Evolutionary conservation across 2,797 vertebrate genomes (phyloP), one percentile per base, ranked within the genome.

Genomic region (Pangasius djambal): DNA sequence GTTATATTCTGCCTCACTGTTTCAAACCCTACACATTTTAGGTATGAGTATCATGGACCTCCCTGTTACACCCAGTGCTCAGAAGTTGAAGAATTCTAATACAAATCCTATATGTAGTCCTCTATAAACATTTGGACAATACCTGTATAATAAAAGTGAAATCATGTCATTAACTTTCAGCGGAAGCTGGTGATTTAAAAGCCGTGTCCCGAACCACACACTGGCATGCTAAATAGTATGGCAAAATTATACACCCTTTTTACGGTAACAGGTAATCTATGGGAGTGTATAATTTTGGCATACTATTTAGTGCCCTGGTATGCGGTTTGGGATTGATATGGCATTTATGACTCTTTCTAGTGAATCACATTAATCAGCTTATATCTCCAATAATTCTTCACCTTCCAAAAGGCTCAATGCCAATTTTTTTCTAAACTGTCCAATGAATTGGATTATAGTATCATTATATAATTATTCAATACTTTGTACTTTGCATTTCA

Each of bases 1-100:
- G 20, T 22, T 85, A 22, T 37, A 40, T 40, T 83, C 25, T 74
- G 52, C 40, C 18, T 72, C 75, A 70, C 88, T 86, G 52, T 70
- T 86, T 31, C 50, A 86, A 59, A 15, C 8, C 18, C 28, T 20
- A 63, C 6, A 52, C 34, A 57, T 59, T 59, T 57, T 8, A 85
- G 82, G 40, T 31, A 81, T 12, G 4, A 20, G 7, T 3, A 18
- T 50, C 79, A 63, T 15, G 6, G 22, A 37, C 55, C 4, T 37
- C 9, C 59, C 25, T n/a, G 81, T 44, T 28, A 48, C 1, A 48
- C 10, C 10, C 10, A 57, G 1, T 57, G 78, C 6, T 40, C 34
- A 40, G 10, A 82, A 13, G 9, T 13, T 37, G 15, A 12, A 61
- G 13, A 40, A 63, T 61, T 28, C 28, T 31, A 52, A 52, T 20